phyloP scores from a whole-genome alignment of 1,140 invertebrate genomes.

The Pseudobourletiella spinata region DNA sequence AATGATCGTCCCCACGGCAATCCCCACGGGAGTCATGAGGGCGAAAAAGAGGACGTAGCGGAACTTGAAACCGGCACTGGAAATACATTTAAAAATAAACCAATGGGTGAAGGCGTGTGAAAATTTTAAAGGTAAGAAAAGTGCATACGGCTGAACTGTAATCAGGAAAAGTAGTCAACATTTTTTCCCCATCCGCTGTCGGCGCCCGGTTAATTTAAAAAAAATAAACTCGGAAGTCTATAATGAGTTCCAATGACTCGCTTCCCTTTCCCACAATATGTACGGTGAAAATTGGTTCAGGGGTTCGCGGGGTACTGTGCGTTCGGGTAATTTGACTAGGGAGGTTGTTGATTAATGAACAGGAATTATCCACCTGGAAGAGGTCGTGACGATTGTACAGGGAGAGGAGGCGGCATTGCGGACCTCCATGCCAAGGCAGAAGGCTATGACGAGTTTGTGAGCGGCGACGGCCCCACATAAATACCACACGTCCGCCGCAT shows the following conservation, averaged over 20 bases:
- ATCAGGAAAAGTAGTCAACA: too few species aligned
- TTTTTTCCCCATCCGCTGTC: too few species aligned
- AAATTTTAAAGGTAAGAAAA: not conserved
- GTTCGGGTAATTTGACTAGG: too few species aligned
- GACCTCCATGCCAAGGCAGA: slow-evolving; percentile 63
- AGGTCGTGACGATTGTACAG: slow-evolving; percentile 34
- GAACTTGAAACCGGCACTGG: slow-evolving; percentile 33
- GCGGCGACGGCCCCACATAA: slow-evolving; percentile 57
- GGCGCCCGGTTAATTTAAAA: too few species aligned
- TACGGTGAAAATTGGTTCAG: too few species aligned
- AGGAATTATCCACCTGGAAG: slow-evolving; percentile 33
- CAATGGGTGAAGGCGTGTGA: not conserved
- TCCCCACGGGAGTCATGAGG: slow-evolving; percentile 34
- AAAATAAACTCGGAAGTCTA: too few species aligned
- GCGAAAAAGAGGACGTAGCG: slow-evolving; percentile 35
- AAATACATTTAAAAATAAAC: slow-evolving; percentile 15
- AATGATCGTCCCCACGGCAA: slow-evolving; percentile 31
- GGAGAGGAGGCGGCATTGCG: slow-evolving; percentile 29
- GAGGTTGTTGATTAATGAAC: too few species aligned
- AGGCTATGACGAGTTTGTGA: slow-evolving; percentile 56
- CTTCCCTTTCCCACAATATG: too few species aligned
- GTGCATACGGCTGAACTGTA: not conserved
- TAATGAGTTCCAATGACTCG: too few species aligned
- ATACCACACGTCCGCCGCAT: slow-evolving; percentile 53
- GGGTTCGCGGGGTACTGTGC: too few species aligned